Conservation (phyloP, 2,797 vertebrate species). For the Kryptopterus vitreolus region DNA sequence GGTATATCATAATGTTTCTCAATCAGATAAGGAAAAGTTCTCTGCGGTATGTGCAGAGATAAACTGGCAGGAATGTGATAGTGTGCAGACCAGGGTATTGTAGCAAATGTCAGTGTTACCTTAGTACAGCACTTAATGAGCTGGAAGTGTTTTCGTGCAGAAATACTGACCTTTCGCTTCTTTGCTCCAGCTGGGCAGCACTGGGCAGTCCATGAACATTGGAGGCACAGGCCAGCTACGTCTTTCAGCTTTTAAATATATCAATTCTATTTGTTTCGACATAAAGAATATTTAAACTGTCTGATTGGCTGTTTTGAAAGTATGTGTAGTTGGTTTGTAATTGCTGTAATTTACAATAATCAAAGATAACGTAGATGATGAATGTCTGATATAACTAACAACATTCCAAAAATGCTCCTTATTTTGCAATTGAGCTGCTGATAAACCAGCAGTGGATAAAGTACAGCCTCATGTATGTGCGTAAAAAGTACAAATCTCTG, state of each 20-base stretch:
- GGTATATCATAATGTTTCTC: neutral
- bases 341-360: too few species aligned
- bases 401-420: too few species aligned
- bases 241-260: neutral
- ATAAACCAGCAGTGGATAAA: neutral
- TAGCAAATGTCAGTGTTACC: conserved; percentile 46
- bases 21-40: neutral
- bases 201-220: conserved; percentile 18
- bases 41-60: neutral
- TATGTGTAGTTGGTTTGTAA: neutral
- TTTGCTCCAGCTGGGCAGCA: neutral
- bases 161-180: conserved; percentile 25
- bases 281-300: neutral
- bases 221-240: conserved; percentile 8
- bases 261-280: neutral
- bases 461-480: too few species aligned
- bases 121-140: conserved; percentile 34
- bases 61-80: neutral
- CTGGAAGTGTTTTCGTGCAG: conserved; percentile 34
- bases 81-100: conserved; percentile 4
- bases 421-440: neutral
- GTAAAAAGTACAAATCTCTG: too few species aligned
- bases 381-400: too few species aligned
- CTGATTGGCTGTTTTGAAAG: neutral
- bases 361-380: neutral